Percentiles rank a stretch among this genome's conserved stretches.
Evolutionary conservation across 2,797 vertebrate genomes (phyloP).

Genomic region (Limnodromus scolopaceus): DNA sequence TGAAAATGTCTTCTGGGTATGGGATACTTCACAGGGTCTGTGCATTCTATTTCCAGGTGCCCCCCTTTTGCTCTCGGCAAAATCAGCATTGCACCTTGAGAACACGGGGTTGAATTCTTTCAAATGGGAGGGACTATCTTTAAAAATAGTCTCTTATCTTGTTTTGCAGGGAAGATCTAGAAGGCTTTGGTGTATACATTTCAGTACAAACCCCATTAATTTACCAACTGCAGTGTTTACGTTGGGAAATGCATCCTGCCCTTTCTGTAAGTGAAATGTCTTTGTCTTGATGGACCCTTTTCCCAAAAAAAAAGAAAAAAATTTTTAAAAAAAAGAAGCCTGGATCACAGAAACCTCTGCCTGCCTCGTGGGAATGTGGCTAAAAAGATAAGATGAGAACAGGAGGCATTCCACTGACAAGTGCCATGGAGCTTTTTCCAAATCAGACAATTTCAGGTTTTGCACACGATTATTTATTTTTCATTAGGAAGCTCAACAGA

Average conservation of each 20-base stretch:
- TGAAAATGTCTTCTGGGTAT: not conserved
- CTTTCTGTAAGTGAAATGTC: not conserved
- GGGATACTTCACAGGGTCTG: not conserved
- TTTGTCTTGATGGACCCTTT: not conserved
- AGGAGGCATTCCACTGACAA: not conserved
- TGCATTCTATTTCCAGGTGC: not conserved
- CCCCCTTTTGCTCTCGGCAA: not conserved
- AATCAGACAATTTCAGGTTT: not conserved
- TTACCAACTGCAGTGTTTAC: not conserved
- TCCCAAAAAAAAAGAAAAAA: not conserved
- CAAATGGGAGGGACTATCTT: not conserved
- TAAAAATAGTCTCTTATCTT: not conserved
- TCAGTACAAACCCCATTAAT: not conserved
- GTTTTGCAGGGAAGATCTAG: not conserved
- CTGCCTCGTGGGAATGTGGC: not conserved
- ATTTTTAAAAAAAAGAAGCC: not conserved
- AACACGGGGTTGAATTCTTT: not conserved
- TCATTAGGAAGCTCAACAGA: not conserved
- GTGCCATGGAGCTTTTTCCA: not conserved
- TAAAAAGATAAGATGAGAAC: not conserved
- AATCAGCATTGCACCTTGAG: not conserved
- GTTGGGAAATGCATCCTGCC: not conserved
- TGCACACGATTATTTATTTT: accelerated
- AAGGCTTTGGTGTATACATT: not conserved
- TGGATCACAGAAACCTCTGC: not conserved